These are phyloP conservation scores for Phalloptychus januarius DNA, from an alignment of 2,797 vertebrate species.

Conservation along the genomic window DNA sequence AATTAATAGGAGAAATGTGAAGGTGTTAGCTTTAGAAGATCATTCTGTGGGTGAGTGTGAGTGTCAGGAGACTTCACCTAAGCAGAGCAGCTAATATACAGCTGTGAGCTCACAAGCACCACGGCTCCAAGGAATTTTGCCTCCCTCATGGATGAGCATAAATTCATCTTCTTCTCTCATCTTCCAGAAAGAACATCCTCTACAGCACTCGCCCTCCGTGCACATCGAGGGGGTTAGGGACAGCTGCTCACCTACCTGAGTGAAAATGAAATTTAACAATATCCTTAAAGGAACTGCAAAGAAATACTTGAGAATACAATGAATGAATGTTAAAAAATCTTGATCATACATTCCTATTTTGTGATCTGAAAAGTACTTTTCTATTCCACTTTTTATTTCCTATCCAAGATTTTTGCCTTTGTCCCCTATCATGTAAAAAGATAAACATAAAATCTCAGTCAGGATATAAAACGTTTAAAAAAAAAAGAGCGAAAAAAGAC, in stretches of 20 bases:
- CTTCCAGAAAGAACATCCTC: slow-evolving; percentile 41
- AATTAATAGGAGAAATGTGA: slow-evolving; percentile 34
- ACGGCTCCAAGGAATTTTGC: slow-evolving; percentile 43
- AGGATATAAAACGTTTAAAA: not conserved
- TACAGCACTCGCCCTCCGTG: slow-evolving; percentile 26
- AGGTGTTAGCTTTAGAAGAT: slow-evolving; percentile 16
- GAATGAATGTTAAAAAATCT: slow-evolving; percentile 12
- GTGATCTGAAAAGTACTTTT: not conserved
- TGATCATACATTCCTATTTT: slow-evolving; percentile 6
- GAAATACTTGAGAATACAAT: slow-evolving; percentile 4
- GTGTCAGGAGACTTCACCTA: slow-evolving; percentile 33
- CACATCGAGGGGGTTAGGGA: slow-evolving; percentile 8
- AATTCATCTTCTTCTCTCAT: slow-evolving; percentile 38
- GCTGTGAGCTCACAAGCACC: slow-evolving; percentile 38
- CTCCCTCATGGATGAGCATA: slow-evolving; percentile 42
- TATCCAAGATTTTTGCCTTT: not conserved
- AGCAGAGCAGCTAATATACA: slow-evolving; percentile 28
- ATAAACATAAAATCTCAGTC: not conserved
- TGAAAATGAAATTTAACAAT: slow-evolving; percentile 22
- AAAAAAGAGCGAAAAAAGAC: not conserved
- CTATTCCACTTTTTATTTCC: too few species aligned
- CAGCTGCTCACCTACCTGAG: slow-evolving; percentile 22
- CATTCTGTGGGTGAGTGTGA: slow-evolving; percentile 20
- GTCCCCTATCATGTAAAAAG: not conserved
- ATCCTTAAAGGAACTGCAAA: slow-evolving; percentile 10